phyloP scores from a whole-genome alignment of 1,140 invertebrate species.

The Heliothis subflexa region DNA sequence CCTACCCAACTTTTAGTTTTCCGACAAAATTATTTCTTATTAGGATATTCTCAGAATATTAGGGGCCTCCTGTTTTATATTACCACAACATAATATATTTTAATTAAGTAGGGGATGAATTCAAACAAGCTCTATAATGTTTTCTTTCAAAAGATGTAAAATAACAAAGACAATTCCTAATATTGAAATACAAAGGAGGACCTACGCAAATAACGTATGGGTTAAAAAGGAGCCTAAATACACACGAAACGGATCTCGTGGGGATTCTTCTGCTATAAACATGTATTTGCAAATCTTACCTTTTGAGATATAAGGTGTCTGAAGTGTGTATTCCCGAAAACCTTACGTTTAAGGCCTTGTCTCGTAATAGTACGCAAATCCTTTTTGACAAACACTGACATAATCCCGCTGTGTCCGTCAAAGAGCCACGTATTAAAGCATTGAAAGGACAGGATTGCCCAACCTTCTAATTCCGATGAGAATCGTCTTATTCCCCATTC shows the following conservation, averaged over 20 bases:
- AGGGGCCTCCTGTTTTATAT: slow-evolving; percentile 1
- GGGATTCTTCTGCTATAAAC: slow-evolving; percentile 44
- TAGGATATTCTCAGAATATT: slow-evolving; percentile 10
- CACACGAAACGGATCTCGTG: slow-evolving; percentile 32
- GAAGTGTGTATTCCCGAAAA: slow-evolving; percentile 27
- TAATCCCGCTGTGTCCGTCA: slow-evolving; percentile 68
- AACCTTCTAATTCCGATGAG: slow-evolving; percentile 62
- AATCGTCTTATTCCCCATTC: slow-evolving; percentile 64
- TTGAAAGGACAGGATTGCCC: slow-evolving; percentile 66
- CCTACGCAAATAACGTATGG: slow-evolving; percentile 44
- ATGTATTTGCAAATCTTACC: slow-evolving; percentile 46
- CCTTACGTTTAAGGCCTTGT: slow-evolving; percentile 42
- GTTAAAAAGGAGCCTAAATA: slow-evolving; percentile 44
- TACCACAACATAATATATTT: slow-evolving; percentile 26
- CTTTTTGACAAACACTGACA: slow-evolving; percentile 59
- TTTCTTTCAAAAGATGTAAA: slow-evolving; percentile 1
- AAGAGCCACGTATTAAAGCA: slow-evolving; percentile 63
- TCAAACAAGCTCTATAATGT: not conserved
- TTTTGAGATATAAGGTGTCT: slow-evolving; percentile 39
- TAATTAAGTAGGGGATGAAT: not conserved
- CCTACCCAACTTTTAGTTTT: slow-evolving; percentile 16
- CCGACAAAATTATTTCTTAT: slow-evolving; percentile 10
- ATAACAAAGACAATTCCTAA: slow-evolving; percentile 41
- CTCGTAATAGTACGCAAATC: slow-evolving; percentile 60
- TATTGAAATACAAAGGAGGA: slow-evolving; percentile 42